Base-by-base conservation (phyloP, 2,113 vertebrate species). In the Chroicocephalus ridibundus region DNA sequence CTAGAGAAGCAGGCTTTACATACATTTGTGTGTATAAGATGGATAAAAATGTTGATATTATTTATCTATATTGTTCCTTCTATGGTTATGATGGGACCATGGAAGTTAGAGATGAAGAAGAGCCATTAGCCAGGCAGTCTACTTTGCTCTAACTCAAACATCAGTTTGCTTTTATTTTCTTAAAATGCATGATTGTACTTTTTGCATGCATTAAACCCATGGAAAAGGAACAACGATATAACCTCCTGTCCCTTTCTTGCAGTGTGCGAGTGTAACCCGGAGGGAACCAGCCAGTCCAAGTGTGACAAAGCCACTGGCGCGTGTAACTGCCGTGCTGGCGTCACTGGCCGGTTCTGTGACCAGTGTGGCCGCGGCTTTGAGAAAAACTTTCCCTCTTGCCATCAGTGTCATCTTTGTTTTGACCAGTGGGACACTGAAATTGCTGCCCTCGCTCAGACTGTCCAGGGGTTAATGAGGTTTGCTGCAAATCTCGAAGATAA, bases 181-280 rank as follows among this genome's bases (percentile, higher is more conserved):
- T 86, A 64, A 77, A 85, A 76, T 22, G 18, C 3, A 2, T 1
- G 1, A 40, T 49, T 46, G 34, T 46, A 57, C 6, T 32, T 94
- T 86, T 75, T 69, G 18, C 54, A 32, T 38, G 49, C 2, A 2
- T 42, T 91, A 69, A 57, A 47, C 32, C 55, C 26, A 38, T 4
- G 7, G 70, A 79, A 64, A 79, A 77, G 51, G 60, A 71, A 21
- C 18, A 40, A 74, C 24, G 21, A 13, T 69, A 47, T 96, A 91
- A 89, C 22, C 86, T 91, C 74, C 70, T 86, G 76, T 88, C 70
- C 24, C 57, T 93, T 90, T 85, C 82, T 95, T 93, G 29, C 88
- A 99, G 99, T 97, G 1, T 99, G 99, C n/a, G 86, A 98, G 90
- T 99, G 99, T 96, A 98, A 98, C 86, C 54, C 88, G 25, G 98